A percentile compares a stretch with the other conserved stretches of the same genome.
Conservation (phyloP, 2,888 invertebrate species). For the Caenorhabditis panamensis region DNA sequence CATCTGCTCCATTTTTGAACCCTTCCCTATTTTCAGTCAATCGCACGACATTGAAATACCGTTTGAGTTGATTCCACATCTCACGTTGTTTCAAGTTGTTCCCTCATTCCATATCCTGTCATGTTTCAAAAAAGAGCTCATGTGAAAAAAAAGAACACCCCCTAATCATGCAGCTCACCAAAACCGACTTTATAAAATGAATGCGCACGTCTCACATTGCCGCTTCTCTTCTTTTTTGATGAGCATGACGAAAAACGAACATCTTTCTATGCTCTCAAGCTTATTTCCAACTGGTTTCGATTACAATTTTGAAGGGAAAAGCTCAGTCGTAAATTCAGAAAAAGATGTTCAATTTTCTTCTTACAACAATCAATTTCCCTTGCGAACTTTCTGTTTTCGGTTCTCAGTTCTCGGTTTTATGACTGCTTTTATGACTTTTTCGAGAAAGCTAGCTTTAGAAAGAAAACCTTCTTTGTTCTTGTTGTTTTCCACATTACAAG, state of each 20-base stretch:
- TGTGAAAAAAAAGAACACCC: no score
- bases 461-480: not conserved
- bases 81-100: no score
- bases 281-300: not conserved
- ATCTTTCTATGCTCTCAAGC: not conserved
- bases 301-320: not conserved
- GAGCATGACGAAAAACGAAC: not conserved
- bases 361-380: not conserved
- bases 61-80: not conserved
- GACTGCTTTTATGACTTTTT: conserved; percentile 9
- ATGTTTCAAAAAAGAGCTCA: no score
- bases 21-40: no score
- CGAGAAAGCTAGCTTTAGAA: no score
- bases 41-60: no score
- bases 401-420: not conserved
- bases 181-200: conserved; percentile 11
- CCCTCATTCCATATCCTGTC: no score
- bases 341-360: not conserved
- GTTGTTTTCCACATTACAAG: no score
- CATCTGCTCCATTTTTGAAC: no score
- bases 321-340: not conserved
- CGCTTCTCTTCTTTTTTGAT: not conserved
- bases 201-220: not conserved
- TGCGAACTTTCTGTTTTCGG: not conserved
- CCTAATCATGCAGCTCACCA: not conserved